Percentiles rank a stretch among this genome's conserved stretches.
Evolutionary conservation across 2,797 vertebrate genomes (phyloP).

Genomic region (Petrocephalus schoutedeni): DNA sequence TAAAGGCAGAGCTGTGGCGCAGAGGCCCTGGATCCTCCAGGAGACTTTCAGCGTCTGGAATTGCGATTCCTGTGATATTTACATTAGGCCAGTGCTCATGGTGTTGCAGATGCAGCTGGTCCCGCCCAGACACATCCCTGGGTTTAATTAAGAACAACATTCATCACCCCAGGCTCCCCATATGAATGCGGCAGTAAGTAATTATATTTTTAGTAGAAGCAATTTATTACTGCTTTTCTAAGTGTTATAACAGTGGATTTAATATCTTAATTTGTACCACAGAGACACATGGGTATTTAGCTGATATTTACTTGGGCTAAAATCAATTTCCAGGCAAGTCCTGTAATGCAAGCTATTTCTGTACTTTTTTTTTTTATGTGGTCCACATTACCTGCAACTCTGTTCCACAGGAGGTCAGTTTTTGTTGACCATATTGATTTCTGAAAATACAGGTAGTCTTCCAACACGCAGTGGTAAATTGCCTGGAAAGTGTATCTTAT

Average conservation of each 20-base stretch:
- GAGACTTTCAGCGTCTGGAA: neutral
- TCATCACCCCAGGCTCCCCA: slow-evolving; percentile 8
- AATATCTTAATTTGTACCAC: neutral
- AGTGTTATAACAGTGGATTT: neutral
- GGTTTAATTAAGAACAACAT: slow-evolving; percentile 17
- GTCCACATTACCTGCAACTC: neutral
- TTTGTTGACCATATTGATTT: neutral
- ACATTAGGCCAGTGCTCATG: neutral
- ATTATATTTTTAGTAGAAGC: neutral
- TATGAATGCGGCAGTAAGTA: neutral
- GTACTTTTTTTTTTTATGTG: neutral
- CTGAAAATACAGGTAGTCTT: neutral
- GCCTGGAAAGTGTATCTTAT: neutral
- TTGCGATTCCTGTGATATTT: slow-evolving; percentile 2
- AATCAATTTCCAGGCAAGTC: neutral
- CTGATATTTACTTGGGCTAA: slow-evolving; percentile 6
- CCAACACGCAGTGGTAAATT: neutral
- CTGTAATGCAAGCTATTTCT: neutral
- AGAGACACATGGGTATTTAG: neutral
- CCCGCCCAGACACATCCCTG: neutral
- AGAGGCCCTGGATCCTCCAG: neutral
- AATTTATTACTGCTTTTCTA: slow-evolving; percentile 9
- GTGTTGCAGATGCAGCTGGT: neutral
- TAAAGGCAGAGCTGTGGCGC: neutral
- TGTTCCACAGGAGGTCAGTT: neutral